Base-by-base conservation (phyloP, 2,797 vertebrate genomes). In the Scarus forsteni region DNA sequence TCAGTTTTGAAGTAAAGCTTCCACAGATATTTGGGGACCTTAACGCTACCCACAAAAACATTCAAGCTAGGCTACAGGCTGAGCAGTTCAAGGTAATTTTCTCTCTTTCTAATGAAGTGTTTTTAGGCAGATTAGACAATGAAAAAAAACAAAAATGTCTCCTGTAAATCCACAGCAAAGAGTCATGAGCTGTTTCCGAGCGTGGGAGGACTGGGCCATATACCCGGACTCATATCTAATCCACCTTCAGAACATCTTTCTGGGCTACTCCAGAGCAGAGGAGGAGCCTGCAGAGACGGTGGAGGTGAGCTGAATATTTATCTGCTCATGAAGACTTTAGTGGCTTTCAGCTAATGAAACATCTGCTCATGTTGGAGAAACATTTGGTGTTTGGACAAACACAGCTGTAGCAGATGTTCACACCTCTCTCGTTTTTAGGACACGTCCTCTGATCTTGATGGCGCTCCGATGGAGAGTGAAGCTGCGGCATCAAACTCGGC, bases 151-250 rank as follows among this genome's bases (percentile, higher is more conserved):
- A 1, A 42, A 14, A 13, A 1, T 35, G 66, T 53, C 13, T 6
- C 1, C 67, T 6, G 14, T 45, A 0, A 69, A 40, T 73, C 64
- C 45, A 51, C 73, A 96, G 95, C 95, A 96, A 96, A 95, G 91
- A 86, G 92, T 95, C 64, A 94, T 92, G 85, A 81, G 78, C 56
- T 96, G 95, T 76, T 95, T 95, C 66, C 74, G 95, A 60, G 95
- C 94, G 1, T 96, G 95, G 95, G 95, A 96, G 44, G 95, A 96
- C 84, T 96, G 95, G 95, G 93, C 95, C 71, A 91, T 96, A 61
- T 96, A 96, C 74, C 95, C 95, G 0, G 91, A 94, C 68, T 88
- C 93, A 69, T 95, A 93, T 83, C 88, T 96, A 50, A 94, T 96
- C 83, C 93, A 93, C 81, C 89, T 95, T 56, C 95, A 96, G 66